Evolutionary conservation across 2,888 invertebrate species (phyloP), one percentile per base, ranked within the genome.

Genomic region (Ormia ochracea): DNA sequence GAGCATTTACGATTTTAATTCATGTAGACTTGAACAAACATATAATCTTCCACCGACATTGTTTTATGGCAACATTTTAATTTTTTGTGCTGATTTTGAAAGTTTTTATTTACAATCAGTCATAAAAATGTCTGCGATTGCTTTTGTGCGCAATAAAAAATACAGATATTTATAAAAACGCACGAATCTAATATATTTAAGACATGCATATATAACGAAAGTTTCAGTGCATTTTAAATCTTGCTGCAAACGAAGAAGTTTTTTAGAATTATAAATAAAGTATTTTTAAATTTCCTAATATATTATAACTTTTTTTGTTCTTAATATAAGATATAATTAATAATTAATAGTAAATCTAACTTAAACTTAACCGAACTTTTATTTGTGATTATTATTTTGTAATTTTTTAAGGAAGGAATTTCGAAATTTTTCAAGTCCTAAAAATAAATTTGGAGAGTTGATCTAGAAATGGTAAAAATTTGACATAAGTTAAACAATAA

Each of bases 91-190:
- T 31, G 28, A 56, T 74, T 74, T 48, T 70, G 4, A n/a, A 54
- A 10, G 17, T 10, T 63, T 41, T 31, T 65, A 66, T 65, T 66
- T 58, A 45, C 28, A 61, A 23, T 43, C 63, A 63, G 68, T 28
- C 68, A 73, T 76, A 63, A 76, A 80, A 80, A 50, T 63, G 76
- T 76, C 68, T 73, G 76, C 76, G 68, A 80, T 68, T 48, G 56
- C 68, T 66, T 66, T 36, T 48, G 31, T 72, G 48, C 7, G 45
- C 48, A 14, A 52, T 61, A 63, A 56, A 56, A 61, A 65, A 48
- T 26, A 14, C 48, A 52, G 43, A 74, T 74, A 63, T 21, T 59
- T 54, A 78, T 66, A 68, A 38, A 66, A 75, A 31, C 66, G 45
- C 54, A 59, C 54, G 48, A 54, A 36, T 70, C 19, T 63, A 61